A percentile compares a stretch with the other conserved stretches of the same genome.
phyloP scores from a whole-genome alignment of 2,888 invertebrate species.

The Luffia ferchaultella region DNA sequence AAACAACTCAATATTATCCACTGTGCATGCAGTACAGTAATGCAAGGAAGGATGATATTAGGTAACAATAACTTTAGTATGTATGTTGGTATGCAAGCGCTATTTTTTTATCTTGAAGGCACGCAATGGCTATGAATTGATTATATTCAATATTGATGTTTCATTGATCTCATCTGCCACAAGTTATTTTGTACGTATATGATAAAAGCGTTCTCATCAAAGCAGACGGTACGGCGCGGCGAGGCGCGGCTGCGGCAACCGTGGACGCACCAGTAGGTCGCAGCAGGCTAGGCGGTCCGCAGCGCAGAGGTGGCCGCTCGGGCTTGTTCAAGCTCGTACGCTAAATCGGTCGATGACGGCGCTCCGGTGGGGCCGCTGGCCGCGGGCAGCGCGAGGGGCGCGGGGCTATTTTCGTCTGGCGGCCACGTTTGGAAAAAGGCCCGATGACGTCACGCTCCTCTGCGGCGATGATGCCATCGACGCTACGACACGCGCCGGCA shows the following conservation, averaged over 20 bases:
- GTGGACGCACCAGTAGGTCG: neutral
- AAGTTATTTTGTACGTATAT: too few relatives aligned
- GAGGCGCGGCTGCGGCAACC: neutral
- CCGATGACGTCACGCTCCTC: slow-evolving; percentile 59
- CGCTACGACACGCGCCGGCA: slow-evolving; percentile 43
- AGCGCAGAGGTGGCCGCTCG: slow-evolving; percentile 20
- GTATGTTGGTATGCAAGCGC: too few relatives aligned
- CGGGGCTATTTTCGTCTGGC: slow-evolving; percentile 66
- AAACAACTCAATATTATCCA: too few relatives aligned
- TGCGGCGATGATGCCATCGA: slow-evolving; percentile 62
- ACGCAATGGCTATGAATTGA: too few relatives aligned
- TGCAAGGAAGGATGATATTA: too few relatives aligned
- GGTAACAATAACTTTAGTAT: too few relatives aligned
- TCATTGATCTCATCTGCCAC: too few relatives aligned
- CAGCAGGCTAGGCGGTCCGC: neutral
- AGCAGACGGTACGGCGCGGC: too few relatives aligned
- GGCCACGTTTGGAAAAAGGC: slow-evolving; percentile 64
- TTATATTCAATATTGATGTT: too few relatives aligned
- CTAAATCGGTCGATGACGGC: slow-evolving; percentile 61
- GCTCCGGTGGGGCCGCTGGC: slow-evolving; percentile 38
- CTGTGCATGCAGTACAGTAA: too few relatives aligned
- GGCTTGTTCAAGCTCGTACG: slow-evolving; percentile 22
- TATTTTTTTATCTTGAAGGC: too few relatives aligned
- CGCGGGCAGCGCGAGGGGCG: slow-evolving; percentile 35
- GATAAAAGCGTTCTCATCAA: too few relatives aligned